These are phyloP conservation scores for Chloropsis hardwickii DNA, from an alignment of 2,113 vertebrate species.

Conservation along the genomic window DNA sequence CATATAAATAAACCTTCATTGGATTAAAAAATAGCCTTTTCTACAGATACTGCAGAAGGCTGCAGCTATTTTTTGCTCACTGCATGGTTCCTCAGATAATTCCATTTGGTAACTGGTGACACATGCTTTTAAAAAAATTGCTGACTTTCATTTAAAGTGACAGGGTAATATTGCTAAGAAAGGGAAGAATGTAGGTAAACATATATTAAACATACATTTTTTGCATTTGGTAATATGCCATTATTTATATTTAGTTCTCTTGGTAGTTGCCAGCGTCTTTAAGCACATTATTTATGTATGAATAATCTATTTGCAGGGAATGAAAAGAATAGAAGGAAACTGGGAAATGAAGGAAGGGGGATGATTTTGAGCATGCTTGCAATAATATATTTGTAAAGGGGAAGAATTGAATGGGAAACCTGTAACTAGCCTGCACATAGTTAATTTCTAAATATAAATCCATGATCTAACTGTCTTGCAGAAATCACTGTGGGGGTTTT, in stretches of 20 bases:
- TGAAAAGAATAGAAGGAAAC: background rate
- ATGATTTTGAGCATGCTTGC: background rate
- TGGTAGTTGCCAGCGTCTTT: background rate
- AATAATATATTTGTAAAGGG: background rate
- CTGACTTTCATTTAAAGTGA: conserved; percentile 3
- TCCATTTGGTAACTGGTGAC: conserved; percentile 1
- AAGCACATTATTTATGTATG: background rate
- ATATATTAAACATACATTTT: background rate
- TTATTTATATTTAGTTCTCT: background rate
- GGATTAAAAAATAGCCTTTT: background rate
- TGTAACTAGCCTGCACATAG: background rate
- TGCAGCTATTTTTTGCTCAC: conserved; percentile 39
- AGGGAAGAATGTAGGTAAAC: background rate
- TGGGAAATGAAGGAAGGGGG: background rate
- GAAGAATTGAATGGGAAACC: background rate
- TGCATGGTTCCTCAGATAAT: conserved; percentile 40
- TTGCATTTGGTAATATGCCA: background rate
- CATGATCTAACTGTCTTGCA: background rate
- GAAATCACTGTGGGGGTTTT: background rate
- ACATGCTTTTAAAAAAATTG: background rate
- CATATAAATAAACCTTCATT: background rate
- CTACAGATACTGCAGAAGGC: background rate
- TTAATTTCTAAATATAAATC: background rate
- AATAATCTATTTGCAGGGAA: background rate
- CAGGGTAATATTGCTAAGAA: background rate